A percentile compares a stretch with the other conserved stretches of the same genome.
Conservation (phyloP, 1,140 invertebrate genomes). For the Ceratitis capitata region DNA sequence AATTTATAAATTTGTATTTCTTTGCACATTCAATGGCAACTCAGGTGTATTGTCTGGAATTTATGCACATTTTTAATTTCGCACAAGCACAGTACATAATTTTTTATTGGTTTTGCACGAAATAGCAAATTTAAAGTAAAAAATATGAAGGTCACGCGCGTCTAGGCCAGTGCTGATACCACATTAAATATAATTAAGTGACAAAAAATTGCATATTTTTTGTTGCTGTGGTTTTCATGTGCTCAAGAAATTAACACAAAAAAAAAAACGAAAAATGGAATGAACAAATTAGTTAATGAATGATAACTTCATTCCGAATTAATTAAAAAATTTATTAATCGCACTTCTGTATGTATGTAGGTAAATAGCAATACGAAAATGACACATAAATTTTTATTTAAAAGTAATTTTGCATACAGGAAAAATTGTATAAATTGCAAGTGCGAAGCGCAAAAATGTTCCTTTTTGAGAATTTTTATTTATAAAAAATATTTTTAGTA, state of each 20-base stretch:
- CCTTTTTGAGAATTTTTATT: background rate
- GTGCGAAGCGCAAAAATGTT: background rate
- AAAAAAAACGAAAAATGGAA: background rate
- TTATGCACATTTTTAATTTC: background rate
- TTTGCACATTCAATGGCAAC: background rate
- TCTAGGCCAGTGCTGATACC: background rate
- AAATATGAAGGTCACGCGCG: background rate
- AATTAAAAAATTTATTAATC: too few relatives aligned
- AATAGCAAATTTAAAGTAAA: background rate
- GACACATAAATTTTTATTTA: too few relatives aligned
- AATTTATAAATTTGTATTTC: background rate
- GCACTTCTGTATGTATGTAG: too few relatives aligned
- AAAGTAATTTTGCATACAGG: background rate
- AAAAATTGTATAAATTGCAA: background rate
- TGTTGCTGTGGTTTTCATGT: background rate
- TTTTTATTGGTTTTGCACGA: background rate
- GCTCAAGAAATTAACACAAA: background rate
- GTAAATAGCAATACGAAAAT: too few relatives aligned
- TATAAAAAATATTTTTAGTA: background rate
- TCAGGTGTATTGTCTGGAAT: background rate
- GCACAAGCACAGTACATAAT: background rate
- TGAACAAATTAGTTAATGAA: background rate
- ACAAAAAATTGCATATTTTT: background rate
- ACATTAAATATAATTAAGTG: background rate
- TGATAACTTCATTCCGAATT: background rate